Percentiles rank a stretch among this genome's conserved stretches.
These are phyloP conservation scores for Eustalomyia histrio DNA, from an alignment of 2,888 invertebrate species.

Conservation along the genomic window DNA sequence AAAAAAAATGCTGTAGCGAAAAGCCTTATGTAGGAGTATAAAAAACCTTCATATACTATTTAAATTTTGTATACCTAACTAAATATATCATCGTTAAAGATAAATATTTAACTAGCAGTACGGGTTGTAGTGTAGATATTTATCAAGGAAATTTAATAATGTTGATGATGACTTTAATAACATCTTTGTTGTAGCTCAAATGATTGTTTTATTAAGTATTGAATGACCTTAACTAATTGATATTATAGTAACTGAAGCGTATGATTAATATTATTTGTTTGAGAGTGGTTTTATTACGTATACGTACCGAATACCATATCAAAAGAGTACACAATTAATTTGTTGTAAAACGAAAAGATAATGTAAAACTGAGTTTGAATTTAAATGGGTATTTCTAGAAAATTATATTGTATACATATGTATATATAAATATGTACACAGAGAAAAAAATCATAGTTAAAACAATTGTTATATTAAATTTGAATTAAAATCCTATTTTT, in stretches of 20 bases:
- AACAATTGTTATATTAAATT: too few species aligned
- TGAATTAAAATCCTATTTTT: too few species aligned
- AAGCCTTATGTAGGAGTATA: neutral
- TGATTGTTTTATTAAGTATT: slow-evolving; percentile 48
- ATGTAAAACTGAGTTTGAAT: too few species aligned
- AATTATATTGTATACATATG: too few species aligned
- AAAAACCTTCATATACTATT: too few species aligned
- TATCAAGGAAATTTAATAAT: neutral
- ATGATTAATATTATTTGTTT: slow-evolving; percentile 58
- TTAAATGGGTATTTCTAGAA: too few species aligned
- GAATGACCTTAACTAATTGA: slow-evolving; percentile 48
- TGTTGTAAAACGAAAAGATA: too few species aligned
- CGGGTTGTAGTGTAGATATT: neutral
- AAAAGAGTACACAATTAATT: too few species aligned
- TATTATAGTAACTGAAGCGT: slow-evolving; percentile 46
- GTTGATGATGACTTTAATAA: slow-evolving; percentile 1
- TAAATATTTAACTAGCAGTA: neutral
- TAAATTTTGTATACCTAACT: too few species aligned
- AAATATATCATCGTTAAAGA: neutral
- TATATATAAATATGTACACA: too few species aligned
- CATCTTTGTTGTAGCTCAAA: neutral
- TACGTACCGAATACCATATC: neutral
- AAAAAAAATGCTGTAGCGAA: too few species aligned
- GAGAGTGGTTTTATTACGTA: neutral
- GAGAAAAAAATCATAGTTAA: too few species aligned